These are phyloP conservation scores for Harpalus rubripes DNA, from an alignment of 2,888 invertebrate genomes.

Conservation along the genomic window DNA sequence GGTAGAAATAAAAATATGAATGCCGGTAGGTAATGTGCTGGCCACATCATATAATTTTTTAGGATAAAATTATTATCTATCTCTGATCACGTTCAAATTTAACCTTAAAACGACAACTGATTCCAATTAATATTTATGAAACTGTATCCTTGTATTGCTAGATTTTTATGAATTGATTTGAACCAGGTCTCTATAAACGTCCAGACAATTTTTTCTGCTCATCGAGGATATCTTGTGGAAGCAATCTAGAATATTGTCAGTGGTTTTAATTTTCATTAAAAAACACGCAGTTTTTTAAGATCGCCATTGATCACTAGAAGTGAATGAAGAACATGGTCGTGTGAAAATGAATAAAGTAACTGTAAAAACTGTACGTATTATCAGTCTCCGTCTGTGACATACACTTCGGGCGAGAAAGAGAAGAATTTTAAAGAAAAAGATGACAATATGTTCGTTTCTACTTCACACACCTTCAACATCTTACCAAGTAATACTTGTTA, in stretches of 20 bases:
- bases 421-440: background rate
- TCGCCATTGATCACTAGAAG: slow-evolving; percentile 12
- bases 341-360: slow-evolving; percentile 42
- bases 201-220: slow-evolving; percentile 52
- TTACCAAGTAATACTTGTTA: too few relatives aligned
- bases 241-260: slow-evolving; percentile 19
- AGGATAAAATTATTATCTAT: slow-evolving; percentile 1
- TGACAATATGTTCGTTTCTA: background rate
- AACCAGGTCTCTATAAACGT: slow-evolving; percentile 62
- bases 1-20: too few relatives aligned
- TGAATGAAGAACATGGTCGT: slow-evolving; percentile 33
- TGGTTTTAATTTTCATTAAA: slow-evolving; percentile 14
- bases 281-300: background rate
- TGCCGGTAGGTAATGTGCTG: too few relatives aligned
- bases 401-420: slow-evolving; percentile 3
- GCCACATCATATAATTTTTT: background rate
- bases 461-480: background rate
- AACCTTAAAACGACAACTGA: slow-evolving; percentile 49
- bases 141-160: slow-evolving; percentile 52
- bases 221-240: slow-evolving; percentile 10
- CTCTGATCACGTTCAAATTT: slow-evolving; percentile 45
- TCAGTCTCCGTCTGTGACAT: slow-evolving; percentile 31
- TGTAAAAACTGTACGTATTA: slow-evolving; percentile 24
- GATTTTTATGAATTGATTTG: slow-evolving; percentile 61
- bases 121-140: slow-evolving; percentile 58